A percentile compares a stretch with the other conserved stretches of the same genome.
Conservation (phyloP, 2,113 vertebrate genomes). For the Chaenogobius annularis region DNA sequence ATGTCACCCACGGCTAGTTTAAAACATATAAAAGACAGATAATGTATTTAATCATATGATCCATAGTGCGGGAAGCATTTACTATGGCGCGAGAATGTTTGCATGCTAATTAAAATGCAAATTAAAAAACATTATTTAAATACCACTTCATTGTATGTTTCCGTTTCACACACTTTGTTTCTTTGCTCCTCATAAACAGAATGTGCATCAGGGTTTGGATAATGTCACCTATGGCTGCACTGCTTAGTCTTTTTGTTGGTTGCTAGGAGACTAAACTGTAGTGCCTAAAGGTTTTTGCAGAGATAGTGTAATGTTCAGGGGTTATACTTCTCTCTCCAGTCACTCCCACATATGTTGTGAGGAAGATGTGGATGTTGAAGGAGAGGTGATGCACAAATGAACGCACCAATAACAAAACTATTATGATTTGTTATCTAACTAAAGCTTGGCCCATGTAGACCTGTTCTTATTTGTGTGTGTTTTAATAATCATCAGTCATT, state of each 20-base stretch:
- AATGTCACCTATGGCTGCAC: constrained; percentile 57
- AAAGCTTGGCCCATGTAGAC: neutral
- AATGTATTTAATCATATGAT: no score
- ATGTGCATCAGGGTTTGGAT: constrained; percentile 51
- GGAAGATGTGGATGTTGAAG: neutral
- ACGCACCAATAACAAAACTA: neutral
- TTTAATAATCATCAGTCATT: neutral
- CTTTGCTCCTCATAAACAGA: constrained; percentile 29
- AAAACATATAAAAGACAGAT: neutral
- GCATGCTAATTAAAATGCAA: neutral
- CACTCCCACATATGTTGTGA: constrained; percentile 15
- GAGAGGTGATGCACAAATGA: neutral
- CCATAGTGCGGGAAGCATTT: neutral
- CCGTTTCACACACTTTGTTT: neutral
- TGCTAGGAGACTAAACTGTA: constrained; percentile 74
- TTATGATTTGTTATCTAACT: neutral
- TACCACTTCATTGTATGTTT: neutral
- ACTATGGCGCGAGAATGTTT: neutral
- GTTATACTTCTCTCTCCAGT: constrained; percentile 34
- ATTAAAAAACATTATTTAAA: neutral
- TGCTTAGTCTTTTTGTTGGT: constrained; percentile 62
- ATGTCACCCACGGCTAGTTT: no score
- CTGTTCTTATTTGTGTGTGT: neutral
- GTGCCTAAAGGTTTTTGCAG: constrained; percentile 66
- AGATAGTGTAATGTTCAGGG: constrained; percentile 50